These are phyloP conservation scores for Zelleria hepariella DNA, from an alignment of 2,888 invertebrate genomes.

Conservation along the genomic window DNA sequence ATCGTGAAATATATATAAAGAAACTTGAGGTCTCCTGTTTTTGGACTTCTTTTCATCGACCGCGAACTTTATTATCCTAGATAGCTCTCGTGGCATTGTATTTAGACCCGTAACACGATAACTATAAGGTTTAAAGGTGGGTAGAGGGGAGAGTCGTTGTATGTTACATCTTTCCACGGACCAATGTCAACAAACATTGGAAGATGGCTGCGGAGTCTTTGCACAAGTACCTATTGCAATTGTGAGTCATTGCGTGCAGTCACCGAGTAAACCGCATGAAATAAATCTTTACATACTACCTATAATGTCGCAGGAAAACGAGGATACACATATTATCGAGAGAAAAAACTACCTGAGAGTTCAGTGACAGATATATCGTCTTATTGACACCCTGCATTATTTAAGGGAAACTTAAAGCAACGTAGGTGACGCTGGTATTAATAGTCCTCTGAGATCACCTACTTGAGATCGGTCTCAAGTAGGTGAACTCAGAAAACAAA, in stretches of 20 bases:
- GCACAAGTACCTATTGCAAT: background rate
- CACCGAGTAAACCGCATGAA: conserved; percentile 28
- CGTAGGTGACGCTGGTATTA: no score
- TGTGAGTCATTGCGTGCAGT: background rate
- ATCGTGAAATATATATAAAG: background rate
- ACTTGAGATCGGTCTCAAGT: no score
- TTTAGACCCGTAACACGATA: background rate
- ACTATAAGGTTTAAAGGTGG: background rate
- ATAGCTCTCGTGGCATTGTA: background rate
- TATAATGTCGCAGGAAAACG: no score
- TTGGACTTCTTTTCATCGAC: background rate
- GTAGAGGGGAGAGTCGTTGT: background rate
- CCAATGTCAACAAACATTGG: conserved; percentile 8
- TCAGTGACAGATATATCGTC: no score
- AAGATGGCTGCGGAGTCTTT: conserved; percentile 1
- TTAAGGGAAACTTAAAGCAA: no score
- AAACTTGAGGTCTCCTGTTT: background rate
- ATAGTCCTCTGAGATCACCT: no score
- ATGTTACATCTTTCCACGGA: background rate
- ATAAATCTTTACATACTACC: no score
- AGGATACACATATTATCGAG: no score
- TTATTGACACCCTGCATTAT: no score
- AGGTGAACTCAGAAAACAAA: no score
- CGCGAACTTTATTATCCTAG: background rate
- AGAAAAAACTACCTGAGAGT: no score